Evolutionary conservation across 2,797 vertebrate genomes (phyloP).

Genomic region (Hephaestus fuliginosus): DNA sequence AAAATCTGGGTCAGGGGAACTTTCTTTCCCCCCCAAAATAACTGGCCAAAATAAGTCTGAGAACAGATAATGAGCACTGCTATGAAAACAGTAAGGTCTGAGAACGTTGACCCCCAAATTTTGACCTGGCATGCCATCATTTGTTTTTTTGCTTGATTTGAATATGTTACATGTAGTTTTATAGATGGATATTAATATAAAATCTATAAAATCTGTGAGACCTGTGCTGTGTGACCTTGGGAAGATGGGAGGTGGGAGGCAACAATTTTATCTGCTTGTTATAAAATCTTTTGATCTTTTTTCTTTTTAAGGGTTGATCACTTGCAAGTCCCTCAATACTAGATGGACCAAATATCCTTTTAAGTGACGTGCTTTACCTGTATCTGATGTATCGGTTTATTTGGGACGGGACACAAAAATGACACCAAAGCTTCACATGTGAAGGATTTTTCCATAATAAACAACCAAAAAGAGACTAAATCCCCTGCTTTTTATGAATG

Average conservation of each 20-base stretch:
- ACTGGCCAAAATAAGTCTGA: not conserved
- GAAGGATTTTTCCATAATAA: slow-evolving; percentile 25
- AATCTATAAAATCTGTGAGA: not conserved
- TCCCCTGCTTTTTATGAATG: slow-evolving; percentile 31
- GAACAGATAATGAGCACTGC: no score
- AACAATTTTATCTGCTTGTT: not conserved
- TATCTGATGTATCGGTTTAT: not conserved
- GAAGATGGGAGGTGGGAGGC: not conserved
- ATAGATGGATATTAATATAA: not conserved
- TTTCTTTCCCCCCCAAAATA: not conserved
- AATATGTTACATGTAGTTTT: not conserved
- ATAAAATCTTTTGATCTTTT: not conserved
- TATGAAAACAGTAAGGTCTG: no score
- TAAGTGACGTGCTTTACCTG: no score
- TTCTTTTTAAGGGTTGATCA: no score
- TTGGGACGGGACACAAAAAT: not conserved
- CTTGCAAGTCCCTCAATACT: no score
- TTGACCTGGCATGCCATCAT: no score
- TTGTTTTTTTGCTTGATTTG: not conserved
- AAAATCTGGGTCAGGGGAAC: no score
- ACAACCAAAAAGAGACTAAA: slow-evolving; percentile 34
- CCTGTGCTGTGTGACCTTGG: not conserved
- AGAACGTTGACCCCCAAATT: no score
- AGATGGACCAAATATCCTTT: no score
- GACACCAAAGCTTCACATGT: slow-evolving; percentile 5